Conservation (phyloP, 2,888 invertebrate species). For the Xestia xanthographa region DNA sequence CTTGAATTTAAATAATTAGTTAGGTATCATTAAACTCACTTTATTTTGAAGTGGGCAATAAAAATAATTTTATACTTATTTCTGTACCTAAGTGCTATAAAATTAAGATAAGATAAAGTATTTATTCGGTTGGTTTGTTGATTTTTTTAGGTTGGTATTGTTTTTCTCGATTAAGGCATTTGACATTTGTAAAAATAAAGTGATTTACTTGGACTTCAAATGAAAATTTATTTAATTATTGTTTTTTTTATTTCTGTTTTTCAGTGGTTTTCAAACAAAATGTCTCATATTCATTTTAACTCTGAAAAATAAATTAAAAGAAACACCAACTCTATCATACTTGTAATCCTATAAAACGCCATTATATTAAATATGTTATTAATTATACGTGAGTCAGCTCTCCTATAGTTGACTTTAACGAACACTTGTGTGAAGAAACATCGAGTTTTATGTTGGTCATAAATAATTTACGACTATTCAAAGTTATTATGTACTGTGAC, state of each 20-base stretch:
- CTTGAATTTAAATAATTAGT: constrained; percentile 21
- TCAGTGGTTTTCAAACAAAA: background rate
- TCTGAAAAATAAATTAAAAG: background rate
- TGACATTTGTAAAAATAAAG: background rate
- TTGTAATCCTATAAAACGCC: constrained; percentile 13
- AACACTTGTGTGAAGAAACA: constrained; percentile 73
- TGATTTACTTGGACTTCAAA: background rate
- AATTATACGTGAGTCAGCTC: constrained; percentile 67
- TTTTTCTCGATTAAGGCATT: constrained; percentile 10
- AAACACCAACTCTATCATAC: background rate
- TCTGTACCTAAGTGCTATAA: constrained; percentile 14
- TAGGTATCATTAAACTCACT: constrained; percentile 35
- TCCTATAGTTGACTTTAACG: constrained; percentile 71
- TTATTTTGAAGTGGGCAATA: constrained; percentile 34
- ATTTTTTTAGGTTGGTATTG: background rate
- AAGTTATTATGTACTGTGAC: constrained; percentile 68
- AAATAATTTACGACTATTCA: constrained; percentile 77
- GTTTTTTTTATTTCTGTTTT: background rate
- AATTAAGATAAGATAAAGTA: constrained; percentile 20
- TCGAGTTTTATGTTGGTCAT: constrained; percentile 74
- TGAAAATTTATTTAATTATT: background rate
- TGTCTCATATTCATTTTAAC: background rate
- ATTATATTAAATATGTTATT: constrained; percentile 53
- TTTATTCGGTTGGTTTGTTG: constrained; percentile 2
- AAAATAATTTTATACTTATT: constrained; percentile 25